Percentiles rank a stretch among this genome's conserved stretches.
Evolutionary conservation across 2,888 invertebrate genomes (phyloP).

Genomic region (Merodon equestris): DNA sequence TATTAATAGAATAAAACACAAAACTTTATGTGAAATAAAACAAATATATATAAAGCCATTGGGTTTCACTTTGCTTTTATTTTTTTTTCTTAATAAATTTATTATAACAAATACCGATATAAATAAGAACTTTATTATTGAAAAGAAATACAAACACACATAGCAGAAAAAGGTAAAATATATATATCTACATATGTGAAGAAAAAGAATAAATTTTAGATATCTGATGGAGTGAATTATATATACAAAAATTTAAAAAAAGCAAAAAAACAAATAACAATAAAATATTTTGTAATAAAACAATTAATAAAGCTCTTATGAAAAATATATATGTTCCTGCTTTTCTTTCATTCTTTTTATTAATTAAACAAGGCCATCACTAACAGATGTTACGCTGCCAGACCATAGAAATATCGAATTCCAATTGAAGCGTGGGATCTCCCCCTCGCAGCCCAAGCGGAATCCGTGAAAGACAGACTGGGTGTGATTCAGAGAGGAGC

Average conservation of each 20-base stretch:
- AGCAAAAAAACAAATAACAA: conserved; percentile 38
- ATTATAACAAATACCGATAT: conserved; percentile 14
- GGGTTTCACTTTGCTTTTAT: conserved; percentile 44
- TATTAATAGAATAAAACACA: conserved; percentile 16
- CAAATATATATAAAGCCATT: conserved; percentile 23
- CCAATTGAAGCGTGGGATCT: no score
- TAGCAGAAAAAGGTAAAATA: conserved; percentile 31
- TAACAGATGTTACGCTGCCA: no score
- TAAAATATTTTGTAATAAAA: conserved; percentile 65
- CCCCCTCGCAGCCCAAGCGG: no score
- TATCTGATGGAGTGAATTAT: conserved; percentile 62
- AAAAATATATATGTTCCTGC: conserved; percentile 33
- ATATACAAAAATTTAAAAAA: conserved; percentile 44
- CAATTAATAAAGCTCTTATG: conserved; percentile 68
- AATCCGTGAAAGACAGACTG: no score
- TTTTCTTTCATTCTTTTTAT: conserved; percentile 2
- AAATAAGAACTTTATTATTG: conserved; percentile 31
- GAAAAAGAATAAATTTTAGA: conserved; percentile 29
- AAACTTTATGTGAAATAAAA: conserved; percentile 27
- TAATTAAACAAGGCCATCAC: no score
- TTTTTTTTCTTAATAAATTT: conserved; percentile 21
- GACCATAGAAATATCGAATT: no score
- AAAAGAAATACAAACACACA: conserved; percentile 40
- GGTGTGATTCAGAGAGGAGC: no score
- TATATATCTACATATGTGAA: conserved; percentile 1